These are phyloP conservation scores for Tiliacea citrago DNA, from an alignment of 2,888 invertebrate species.

Conservation along the genomic window DNA sequence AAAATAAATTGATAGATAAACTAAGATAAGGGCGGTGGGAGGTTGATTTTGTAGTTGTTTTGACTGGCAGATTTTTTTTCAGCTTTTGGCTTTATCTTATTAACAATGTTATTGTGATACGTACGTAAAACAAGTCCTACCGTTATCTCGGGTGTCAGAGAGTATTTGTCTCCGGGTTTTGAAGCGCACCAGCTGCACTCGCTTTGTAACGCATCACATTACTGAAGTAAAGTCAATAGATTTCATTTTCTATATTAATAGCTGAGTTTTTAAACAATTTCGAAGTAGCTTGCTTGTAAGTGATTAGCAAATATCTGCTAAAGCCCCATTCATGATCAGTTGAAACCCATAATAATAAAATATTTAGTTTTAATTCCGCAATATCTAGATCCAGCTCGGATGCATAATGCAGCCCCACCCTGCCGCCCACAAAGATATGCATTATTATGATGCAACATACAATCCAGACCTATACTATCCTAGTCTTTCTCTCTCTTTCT, in stretches of 20 bases:
- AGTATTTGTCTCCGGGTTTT: conserved; percentile 12
- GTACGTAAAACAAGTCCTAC: neutral
- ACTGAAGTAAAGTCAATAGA: neutral
- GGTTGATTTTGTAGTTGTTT: neutral
- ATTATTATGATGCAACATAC: too few species aligned
- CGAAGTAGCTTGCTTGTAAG: too few species aligned
- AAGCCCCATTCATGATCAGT: neutral
- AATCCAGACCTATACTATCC: too few species aligned
- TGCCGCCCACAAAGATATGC: too few species aligned
- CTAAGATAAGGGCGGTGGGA: too few species aligned
- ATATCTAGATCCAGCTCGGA: too few species aligned
- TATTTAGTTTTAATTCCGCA: too few species aligned
- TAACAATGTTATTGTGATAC: neutral
- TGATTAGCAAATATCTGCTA: neutral
- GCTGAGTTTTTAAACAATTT: neutral
- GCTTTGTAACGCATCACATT: conserved; percentile 7
- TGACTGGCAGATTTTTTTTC: neutral
- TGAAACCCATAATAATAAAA: too few species aligned
- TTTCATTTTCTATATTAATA: neutral
- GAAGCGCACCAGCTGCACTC: conserved; percentile 24
- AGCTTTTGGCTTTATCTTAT: too few species aligned
- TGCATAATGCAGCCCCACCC: too few species aligned
- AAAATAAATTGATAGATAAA: too few species aligned
- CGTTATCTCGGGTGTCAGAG: neutral
- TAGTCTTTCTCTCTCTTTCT: too few species aligned